Evolutionary conservation across 2,797 vertebrate species (phyloP), one percentile per base, ranked within the genome.

Genomic region (Crenichthys baileyi): DNA sequence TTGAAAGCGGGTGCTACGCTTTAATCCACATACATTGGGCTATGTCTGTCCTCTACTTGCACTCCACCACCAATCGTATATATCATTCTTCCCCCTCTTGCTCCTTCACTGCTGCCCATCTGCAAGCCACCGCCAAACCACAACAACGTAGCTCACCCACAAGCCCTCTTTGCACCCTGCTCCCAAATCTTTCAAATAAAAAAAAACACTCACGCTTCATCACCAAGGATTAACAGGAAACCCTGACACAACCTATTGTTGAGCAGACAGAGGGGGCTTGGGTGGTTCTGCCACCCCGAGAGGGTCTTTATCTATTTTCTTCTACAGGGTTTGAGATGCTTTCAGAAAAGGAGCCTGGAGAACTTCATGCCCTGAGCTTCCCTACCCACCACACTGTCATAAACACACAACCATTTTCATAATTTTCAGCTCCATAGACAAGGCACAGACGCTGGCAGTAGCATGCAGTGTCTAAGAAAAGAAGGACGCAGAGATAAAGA

Each of bases 1-100:
- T 97, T 97, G 96, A 97, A 98, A 98, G 97, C 95, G 93, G 86
- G 83, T 87, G 87, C 92, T 77, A 46, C 72, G 91, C 94, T 80
- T 58, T 95, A 96, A 95, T 95, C 95, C 95, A 93, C 95, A 96
- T 96, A 96, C 95, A 94, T 85, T 83, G 72, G 72, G 79, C 94
- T 94, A 79, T 73, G 81, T 86, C 85, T 79, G 82, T 81, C 78
- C 85, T 87, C 71, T 80, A 76, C 80, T 81, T 77, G 26, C 86
- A 82, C 80, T 84, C 80, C 71, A 82, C 76, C 80, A 73, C 78
- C 70, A 87, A 85, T 82, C 87, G 85, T 85, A 79, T 79, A 83
- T 76, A 84, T 63, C 79, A 4, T 67, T 71, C 77, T 79, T 81
- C 77, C 72, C 77, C 74, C 81, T 77, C 77, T 75, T 48, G 36